phyloP scores from a whole-genome alignment of 2,888 invertebrate species.

The Lumbricus terrestris region DNA sequence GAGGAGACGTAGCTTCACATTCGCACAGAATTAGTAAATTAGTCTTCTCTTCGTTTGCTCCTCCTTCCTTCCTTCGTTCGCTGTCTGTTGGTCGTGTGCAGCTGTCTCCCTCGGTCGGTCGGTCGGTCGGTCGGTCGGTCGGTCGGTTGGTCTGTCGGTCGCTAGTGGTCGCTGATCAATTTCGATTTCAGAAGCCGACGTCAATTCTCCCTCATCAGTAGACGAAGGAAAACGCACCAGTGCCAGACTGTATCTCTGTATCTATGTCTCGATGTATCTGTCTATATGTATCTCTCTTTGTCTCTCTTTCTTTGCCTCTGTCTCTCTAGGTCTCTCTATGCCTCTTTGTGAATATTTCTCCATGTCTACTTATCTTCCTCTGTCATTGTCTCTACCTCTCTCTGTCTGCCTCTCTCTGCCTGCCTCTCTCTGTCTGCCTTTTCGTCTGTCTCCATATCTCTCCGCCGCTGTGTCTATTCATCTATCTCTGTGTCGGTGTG shows the following conservation, averaged over 20 bases:
- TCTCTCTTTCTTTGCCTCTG: neutral
- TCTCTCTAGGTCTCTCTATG: too few relatives aligned
- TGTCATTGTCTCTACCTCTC: neutral
- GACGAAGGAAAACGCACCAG: neutral
- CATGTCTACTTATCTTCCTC: neutral
- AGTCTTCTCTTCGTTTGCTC: neutral
- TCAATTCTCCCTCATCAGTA: neutral
- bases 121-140: neutral
- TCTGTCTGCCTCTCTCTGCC: neutral
- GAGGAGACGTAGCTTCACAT: too few relatives aligned
- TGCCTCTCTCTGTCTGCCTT: too few relatives aligned
- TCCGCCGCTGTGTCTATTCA: too few relatives aligned
- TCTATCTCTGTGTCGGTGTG: too few relatives aligned
- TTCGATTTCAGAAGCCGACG: neutral
- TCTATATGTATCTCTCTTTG: neutral
- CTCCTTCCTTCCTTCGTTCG: neutral
- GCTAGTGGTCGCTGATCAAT: neutral
- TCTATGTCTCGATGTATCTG: neutral
- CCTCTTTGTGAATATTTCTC: neutral
- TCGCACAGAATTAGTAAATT: neutral
- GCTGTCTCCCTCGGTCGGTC: neutral
- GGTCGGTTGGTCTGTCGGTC: too few relatives aligned
- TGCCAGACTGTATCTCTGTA: neutral
- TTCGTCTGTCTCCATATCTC: too few relatives aligned
- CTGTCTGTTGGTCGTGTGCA: too few relatives aligned